Evolutionary conservation across 2,797 vertebrate genomes (phyloP), one percentile per base, ranked within the genome.

Genomic region (Chiloscyllium punctatum): DNA sequence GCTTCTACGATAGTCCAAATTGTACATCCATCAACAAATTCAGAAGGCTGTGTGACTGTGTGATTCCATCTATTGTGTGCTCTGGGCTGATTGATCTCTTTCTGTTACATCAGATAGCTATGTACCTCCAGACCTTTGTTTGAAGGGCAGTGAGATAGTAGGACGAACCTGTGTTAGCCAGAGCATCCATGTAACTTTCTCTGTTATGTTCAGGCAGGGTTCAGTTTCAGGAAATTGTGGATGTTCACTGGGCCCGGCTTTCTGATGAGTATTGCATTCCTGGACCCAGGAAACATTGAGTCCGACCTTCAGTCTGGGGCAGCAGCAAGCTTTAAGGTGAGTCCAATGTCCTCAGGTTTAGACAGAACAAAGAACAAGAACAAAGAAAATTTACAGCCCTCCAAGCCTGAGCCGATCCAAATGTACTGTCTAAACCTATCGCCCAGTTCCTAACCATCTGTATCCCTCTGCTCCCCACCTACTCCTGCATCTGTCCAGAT

Each of bases 221-320:
- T 98, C 97, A 98, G 98, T 96, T 96, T 98, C 8, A 97, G 97
- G 96, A 98, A 98, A 95, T 97, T 98, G 62, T 98, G 98, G 98
- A 97, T 97, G 33, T 98, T 98, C 97, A 98, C 98, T 0, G 98
- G 98, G 8, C 98, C 98, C 0, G 98, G 98, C 0, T 98, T 98
- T 96, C 97, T 98, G 95, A 98, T 98, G 98, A 98, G 98, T 96
- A 98, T 98, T 53, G 98, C 98, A 18, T 98, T 97, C 96, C 96
- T 98, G 97, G 98, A 98, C 95, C 98, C 98, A 0, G 98, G 98
- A 86, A 98, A 98, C 69, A 98, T 98, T 66, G 98, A 98, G 96
- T 98, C 98, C 0, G 98, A 98, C 91, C 97, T 98, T 95, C 98
- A 98, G 95, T 96, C 97, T 0, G 98, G 98, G 0, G 97, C 98